phyloP scores from a whole-genome alignment of 2,888 invertebrate genomes.

The Drosophila kambysellisi region DNA sequence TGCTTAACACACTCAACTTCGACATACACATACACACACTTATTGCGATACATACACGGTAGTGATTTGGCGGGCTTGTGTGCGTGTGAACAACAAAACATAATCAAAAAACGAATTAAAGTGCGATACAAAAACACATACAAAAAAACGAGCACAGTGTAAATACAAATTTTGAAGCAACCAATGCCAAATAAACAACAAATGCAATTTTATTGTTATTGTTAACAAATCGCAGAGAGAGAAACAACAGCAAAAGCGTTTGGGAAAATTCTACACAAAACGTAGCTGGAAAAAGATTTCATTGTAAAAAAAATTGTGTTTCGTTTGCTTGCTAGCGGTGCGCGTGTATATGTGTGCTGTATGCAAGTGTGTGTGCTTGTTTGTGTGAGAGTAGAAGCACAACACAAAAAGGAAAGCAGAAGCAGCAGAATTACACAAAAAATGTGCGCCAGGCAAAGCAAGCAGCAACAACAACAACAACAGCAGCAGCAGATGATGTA shows the following conservation, averaged over 20 bases:
- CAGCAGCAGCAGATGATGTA: conserved; percentile 71
- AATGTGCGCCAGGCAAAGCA: conserved; percentile 65
- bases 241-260: conserved; percentile 23
- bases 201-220: conserved; percentile 41
- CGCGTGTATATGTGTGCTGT: conserved; percentile 30
- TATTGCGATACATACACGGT: conserved; percentile 67
- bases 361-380: conserved; percentile 36
- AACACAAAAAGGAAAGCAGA: conserved; percentile 64
- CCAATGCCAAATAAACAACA: conserved; percentile 44
- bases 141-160: conserved; percentile 17
- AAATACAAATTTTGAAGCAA: conserved; percentile 30
- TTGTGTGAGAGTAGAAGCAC: conserved; percentile 56
- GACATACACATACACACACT: conserved; percentile 49
- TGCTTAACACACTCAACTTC: conserved; percentile 62
- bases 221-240: conserved; percentile 17
- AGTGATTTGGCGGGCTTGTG: conserved; percentile 77
- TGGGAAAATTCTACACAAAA: conserved; percentile 49
- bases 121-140: conserved; percentile 45
- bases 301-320: conserved; percentile 63
- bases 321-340: conserved; percentile 49
- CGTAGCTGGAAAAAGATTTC: conserved; percentile 55
- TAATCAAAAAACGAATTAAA: conserved; percentile 50
- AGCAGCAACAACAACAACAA: conserved; percentile 24
- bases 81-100: conserved; percentile 69
- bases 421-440: conserved; percentile 64